Percentiles rank a stretch among this genome's conserved stretches.
phyloP scores from a whole-genome alignment of 1,140 invertebrate species.

The Diorhabda elongata region DNA sequence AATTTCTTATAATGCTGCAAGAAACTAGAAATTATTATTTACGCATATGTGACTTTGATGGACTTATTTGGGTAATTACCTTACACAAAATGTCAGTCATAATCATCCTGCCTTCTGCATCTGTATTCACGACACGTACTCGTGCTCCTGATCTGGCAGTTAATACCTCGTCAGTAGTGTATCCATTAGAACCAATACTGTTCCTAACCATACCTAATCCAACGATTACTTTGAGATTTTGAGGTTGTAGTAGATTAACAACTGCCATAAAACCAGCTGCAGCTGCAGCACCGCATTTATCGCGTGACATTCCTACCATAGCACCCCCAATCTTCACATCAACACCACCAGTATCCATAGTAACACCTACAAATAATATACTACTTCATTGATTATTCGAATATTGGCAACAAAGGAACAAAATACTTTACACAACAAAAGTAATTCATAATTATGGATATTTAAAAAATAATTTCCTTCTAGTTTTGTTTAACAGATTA shows the following conservation, averaged over 20 bases:
- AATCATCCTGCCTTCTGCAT: constrained; percentile 92
- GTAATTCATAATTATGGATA: no score
- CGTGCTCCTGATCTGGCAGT: constrained; percentile 79
- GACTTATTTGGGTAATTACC: constrained; percentile 42
- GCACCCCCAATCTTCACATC: constrained; percentile 75
- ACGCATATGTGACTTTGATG: background rate
- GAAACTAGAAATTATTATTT: background rate
- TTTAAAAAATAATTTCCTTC: no score
- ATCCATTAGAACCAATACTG: constrained; percentile 84
- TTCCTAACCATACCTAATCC: constrained; percentile 82
- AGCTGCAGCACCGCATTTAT: constrained; percentile 94
- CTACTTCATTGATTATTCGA: no score
- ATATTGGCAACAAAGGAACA: no score
- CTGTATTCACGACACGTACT: constrained; percentile 87
- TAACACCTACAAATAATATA: constrained; percentile 60
- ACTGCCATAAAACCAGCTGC: constrained; percentile 91
- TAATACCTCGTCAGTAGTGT: constrained; percentile 89
- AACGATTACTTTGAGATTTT: constrained; percentile 80
- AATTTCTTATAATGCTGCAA: background rate
- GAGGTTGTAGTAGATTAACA: constrained; percentile 61
- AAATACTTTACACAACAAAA: no score
- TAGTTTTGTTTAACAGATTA: no score
- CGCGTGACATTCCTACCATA: constrained; percentile 95
- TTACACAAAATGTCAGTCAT: constrained; percentile 90
- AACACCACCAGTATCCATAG: constrained; percentile 87